These are phyloP conservation scores for Trachymyrmex cornetzi DNA, from an alignment of 1,140 invertebrate species.

Conservation along the genomic window DNA sequence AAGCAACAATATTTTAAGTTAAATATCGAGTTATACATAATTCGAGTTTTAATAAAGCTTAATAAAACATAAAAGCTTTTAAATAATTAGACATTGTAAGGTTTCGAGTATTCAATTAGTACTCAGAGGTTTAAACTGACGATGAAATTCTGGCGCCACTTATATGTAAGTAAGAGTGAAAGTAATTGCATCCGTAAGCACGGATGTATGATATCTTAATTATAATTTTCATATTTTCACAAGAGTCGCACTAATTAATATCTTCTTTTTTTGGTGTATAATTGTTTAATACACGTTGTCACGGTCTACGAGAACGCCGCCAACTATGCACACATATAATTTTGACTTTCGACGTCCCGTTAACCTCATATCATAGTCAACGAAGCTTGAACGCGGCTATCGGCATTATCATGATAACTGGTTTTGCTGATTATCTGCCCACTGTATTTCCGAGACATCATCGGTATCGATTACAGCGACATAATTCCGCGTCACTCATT, in stretches of 20 bases:
- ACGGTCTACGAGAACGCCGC: not conserved
- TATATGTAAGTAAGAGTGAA: not conserved
- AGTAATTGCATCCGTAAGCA: not conserved
- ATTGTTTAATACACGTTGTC: slow-evolving; percentile 16
- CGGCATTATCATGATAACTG: slow-evolving; percentile 21
- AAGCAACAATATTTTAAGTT: not conserved
- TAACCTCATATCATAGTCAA: slow-evolving; percentile 32
- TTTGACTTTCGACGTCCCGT: slow-evolving; percentile 49
- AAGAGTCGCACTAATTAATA: not conserved
- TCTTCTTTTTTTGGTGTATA: not conserved
- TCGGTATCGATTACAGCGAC: slow-evolving; percentile 23
- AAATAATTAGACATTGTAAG: not conserved
- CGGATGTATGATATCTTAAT: not conserved
- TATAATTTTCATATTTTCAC: not conserved
- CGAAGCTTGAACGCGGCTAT: slow-evolving; percentile 39
- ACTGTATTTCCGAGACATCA: slow-evolving; percentile 23
- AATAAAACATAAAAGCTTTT: not conserved
- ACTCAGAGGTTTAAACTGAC: not conserved
- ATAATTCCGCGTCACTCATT: slow-evolving; percentile 2
- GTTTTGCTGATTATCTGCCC: slow-evolving; percentile 35
- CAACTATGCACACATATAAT: slow-evolving; percentile 8
- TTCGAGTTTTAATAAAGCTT: too few species aligned
- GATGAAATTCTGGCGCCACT: not conserved
- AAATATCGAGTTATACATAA: not conserved
- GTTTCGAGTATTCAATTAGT: not conserved